Base-by-base conservation (phyloP, 2,113 vertebrate genomes). In the Holacanthus passer region DNA sequence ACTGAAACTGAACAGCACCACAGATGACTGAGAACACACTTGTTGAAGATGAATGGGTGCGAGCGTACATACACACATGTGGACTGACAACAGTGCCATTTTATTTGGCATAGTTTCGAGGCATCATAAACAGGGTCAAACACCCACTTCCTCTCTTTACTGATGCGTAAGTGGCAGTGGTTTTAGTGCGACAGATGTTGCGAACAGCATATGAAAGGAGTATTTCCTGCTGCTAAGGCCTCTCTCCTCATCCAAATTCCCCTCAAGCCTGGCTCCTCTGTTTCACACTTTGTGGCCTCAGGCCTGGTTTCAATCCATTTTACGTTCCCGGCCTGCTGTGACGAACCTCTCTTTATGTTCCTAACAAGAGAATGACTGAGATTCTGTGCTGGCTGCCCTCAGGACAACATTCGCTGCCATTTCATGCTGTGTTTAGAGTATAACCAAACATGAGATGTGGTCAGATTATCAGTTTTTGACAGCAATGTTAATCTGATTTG, bases 191-290 rank as follows among this genome's bases (percentile, higher is more conserved):
- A 82, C 79, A 86, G 84, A 87, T 82, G 82, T 74, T 88, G 63
- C 10, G 22, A 75, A 41, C 11, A 45, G 74, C 48, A 53, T 7
- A 68, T 16, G 10, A 52, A 76, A 68, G n/a, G 76, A 76, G 80
- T 55, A 83, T 78, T 89, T 90, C 88, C 91, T 84, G 84, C 66
- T 74, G 53, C 77, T 77, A 77, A 81, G 47, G 81, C 79, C 41
- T 6, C 37, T 43, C 65, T 82, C 55, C 80, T 73, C 22, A 27
- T 88, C 64, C 52, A 75, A 68, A 80, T 65, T 84, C 66, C 70
- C 77, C 71, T 71, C 45, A 14, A 66, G 70, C 56, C 52, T 7
- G 0, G 47, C 72, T 86, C 50, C 58, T 56, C 43, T 0, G 17
- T 56, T 82, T 76, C 35, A 87, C 52, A 68, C 52, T 48, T n/a